phyloP scores from a whole-genome alignment of 2,888 invertebrate species.

The Alentia gelatinosa region DNA sequence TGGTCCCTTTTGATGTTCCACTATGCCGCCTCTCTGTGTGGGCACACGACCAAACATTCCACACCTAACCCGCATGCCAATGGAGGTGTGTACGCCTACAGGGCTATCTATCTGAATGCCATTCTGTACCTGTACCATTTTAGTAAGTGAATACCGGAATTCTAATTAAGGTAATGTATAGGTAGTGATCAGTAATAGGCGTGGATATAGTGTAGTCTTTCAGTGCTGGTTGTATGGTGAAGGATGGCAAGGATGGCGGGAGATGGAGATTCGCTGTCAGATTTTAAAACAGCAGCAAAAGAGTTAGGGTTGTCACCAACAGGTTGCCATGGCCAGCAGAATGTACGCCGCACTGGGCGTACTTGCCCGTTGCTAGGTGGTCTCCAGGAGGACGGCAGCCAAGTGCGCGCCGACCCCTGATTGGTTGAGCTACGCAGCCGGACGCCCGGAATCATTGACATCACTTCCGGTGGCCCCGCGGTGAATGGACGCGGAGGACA shows the following conservation, averaged over 20 bases:
- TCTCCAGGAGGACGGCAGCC: constrained; percentile 23
- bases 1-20: background rate
- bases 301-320: background rate
- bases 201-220: too few relatives aligned
- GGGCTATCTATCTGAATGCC: background rate
- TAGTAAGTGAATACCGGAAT: too few relatives aligned
- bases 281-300: background rate
- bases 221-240: too few relatives aligned
- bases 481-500: constrained; percentile 23
- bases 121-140: too few relatives aligned
- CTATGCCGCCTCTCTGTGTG: background rate
- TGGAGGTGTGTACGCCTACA: background rate
- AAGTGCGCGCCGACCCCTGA: constrained; percentile 2
- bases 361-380: background rate
- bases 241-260: too few relatives aligned
- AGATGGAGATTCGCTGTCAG: background rate
- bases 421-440: background rate
- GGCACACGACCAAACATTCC: constrained; percentile 37
- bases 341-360: background rate
- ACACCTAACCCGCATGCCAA: background rate
- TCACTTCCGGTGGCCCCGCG: constrained; percentile 30
- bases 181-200: too few relatives aligned
- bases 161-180: too few relatives aligned
- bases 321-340: constrained; percentile 35
- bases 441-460: background rate